These are phyloP conservation scores for Acromyrmex charruanus DNA, from an alignment of 1,140 invertebrate species.

Conservation along the genomic window DNA sequence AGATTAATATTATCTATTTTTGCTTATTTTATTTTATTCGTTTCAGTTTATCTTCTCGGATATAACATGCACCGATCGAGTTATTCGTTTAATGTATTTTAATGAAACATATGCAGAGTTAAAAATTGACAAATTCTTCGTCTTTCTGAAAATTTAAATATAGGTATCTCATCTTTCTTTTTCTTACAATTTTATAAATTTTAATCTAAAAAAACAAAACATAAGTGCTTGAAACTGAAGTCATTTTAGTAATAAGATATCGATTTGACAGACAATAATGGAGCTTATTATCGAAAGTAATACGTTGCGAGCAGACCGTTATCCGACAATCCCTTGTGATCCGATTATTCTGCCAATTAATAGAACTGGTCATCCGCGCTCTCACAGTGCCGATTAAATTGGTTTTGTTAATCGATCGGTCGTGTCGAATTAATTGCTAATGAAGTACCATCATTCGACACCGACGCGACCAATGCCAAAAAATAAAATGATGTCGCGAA, in stretches of 20 bases:
- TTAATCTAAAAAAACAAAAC: neutral
- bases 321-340: slow-evolving; percentile 73
- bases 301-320: slow-evolving; percentile 67
- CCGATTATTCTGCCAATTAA: slow-evolving; percentile 77
- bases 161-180: neutral
- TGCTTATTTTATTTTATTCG: neutral
- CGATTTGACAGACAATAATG: slow-evolving; percentile 68
- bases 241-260: slow-evolving; percentile 67
- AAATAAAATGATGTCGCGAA: slow-evolving; percentile 35
- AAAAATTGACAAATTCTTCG: neutral
- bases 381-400: slow-evolving; percentile 72
- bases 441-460: slow-evolving; percentile 46
- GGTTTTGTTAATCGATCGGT: slow-evolving; percentile 73
- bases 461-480: neutral
- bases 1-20: neutral
- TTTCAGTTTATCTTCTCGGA: neutral
- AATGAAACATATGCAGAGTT: neutral
- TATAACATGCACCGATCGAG: neutral
- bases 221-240: neutral
- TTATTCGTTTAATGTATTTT: neutral
- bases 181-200: neutral
- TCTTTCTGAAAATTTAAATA: neutral
- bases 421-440: slow-evolving; percentile 72
- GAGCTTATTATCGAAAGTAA: slow-evolving; percentile 74
- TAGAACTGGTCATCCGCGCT: slow-evolving; percentile 70